phyloP scores from a whole-genome alignment of 2,113 vertebrate species.

The Marmota flaviventris region DNA sequence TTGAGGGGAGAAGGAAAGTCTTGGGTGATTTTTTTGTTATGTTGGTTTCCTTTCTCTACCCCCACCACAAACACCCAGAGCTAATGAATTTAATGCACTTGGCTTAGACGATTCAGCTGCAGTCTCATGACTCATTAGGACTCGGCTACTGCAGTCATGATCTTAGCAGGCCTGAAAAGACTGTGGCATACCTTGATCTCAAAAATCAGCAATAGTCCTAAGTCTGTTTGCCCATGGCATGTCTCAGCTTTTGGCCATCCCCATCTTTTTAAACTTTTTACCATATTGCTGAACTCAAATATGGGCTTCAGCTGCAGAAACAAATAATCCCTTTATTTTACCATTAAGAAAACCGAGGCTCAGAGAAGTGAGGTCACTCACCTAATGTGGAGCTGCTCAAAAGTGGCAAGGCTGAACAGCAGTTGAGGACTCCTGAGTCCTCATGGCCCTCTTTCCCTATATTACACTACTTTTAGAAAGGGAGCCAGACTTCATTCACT shows the following conservation, averaged over 20 bases:
- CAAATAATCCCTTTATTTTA: constrained; percentile 16
- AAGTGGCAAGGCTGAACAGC: constrained; percentile 1
- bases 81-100: neutral
- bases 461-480: neutral
- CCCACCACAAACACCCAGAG: neutral
- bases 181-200: neutral
- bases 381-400: neutral
- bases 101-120: neutral
- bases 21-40: neutral
- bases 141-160: neutral
- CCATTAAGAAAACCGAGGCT: constrained; percentile 49
- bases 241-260: neutral
- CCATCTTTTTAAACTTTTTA: constrained; percentile 6
- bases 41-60: neutral
- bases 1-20: neutral
- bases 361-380: neutral
- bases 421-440: neutral
- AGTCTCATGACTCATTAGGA: neutral
- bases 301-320: constrained; percentile 57
- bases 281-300: neutral
- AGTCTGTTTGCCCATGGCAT: neutral
- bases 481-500: constrained; percentile 63
- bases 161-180: neutral
- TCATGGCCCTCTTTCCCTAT: neutral
- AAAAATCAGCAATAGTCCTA: neutral